Base-by-base conservation (phyloP, 2,113 vertebrate species). In the Tenebrosternarchus preto region DNA sequence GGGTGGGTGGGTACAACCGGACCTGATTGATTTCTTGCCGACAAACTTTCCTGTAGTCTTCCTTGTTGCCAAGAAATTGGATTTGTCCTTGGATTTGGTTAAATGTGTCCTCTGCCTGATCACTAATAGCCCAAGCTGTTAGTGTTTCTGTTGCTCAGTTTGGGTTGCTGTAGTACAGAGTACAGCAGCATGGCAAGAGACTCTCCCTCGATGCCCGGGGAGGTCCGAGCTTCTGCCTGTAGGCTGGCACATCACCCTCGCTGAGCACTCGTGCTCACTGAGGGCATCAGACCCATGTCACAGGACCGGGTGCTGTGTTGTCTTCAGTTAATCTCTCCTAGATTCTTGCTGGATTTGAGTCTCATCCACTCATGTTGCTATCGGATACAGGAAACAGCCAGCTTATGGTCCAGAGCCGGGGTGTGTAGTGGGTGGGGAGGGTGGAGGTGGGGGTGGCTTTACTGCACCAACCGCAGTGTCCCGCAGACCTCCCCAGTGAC, bases 321-420 rank as follows among this genome's bases (percentile, higher is more conserved):
- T 59, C 1, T 19, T 66, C 5, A 20, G 56, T 78, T 78, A 69
- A 84, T 74, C 78, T 68, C 20, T 24, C 50, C 61, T 56, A 46
- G 74, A 84, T 73, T 82, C 67, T 33, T 29, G 31, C 24, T 67
- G 75, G 75, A 67, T 81, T 78, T 68, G 43, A 74, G 73, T 36
- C 36, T 73, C 57, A 64, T 73, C 61, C 57, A 33, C 33, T 22
- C n/a, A 16, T 72, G 61, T 50, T 68, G 61, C 76, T 56, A 61
- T 69, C 2, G 29, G 71, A 79, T 71, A 33, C 67, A 16, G 31
- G 20, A 24, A 76, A 56, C 75, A 68, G 55, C 55, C 79, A 57
- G 70, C 83, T 66, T 81, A 63, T 15, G 39, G 63, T 1, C 24
- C 16, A 57, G 61, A 67, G 73, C 46, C 68, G 24, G 61, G 22